Base-by-base conservation (phyloP, 2,113 vertebrate species). In the Morone saxatilis region DNA sequence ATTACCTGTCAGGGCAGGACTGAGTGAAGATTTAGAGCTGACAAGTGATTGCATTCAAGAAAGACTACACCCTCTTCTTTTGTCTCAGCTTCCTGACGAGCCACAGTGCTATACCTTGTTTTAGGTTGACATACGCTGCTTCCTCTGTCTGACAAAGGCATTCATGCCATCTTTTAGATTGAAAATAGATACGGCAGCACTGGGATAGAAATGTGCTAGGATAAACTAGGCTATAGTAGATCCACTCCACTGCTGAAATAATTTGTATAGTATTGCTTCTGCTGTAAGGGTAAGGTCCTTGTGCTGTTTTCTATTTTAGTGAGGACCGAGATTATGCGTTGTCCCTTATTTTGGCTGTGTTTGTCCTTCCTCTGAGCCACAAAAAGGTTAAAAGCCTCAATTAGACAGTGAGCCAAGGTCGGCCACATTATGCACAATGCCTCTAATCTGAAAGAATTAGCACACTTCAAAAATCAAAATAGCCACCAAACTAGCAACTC, bases 41-140 rank as follows among this genome's bases (percentile, higher is more conserved):
- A 93, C 94, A 95, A 90, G 92, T 95, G 94, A 94, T 94, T 94
- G 93, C 88, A 92, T 91, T 87, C 89, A 36, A 86, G 83, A 90
- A 89, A 87, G 91, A 87, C 91, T 90, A 90, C 92, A 93, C 93
- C 93, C 90, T 89, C 76, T 78, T 91, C 87, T 92, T 94, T 93
- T 93, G 94, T 90, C 85, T 91, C 71, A 62, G 88, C 72, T 88
- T 86, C 82, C 84, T 87, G 87, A 87, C 65, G 69, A 88, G 85
- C 81, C 81, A 48, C 82, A 45, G 68, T 0, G 75, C 74, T 90
- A 70, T 81, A 87, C 84, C 84, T 88, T 87, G 90, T 90, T 93
- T 91, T 88, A 86, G 88, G 84, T 84, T 91, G 86, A 89, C 89
- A 69, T 74, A 68, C 56, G n/a, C 81, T 4, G 61, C 83, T 86